Base-by-base conservation (phyloP, 2,888 invertebrate genomes). In the Aricia artaxerxes region DNA sequence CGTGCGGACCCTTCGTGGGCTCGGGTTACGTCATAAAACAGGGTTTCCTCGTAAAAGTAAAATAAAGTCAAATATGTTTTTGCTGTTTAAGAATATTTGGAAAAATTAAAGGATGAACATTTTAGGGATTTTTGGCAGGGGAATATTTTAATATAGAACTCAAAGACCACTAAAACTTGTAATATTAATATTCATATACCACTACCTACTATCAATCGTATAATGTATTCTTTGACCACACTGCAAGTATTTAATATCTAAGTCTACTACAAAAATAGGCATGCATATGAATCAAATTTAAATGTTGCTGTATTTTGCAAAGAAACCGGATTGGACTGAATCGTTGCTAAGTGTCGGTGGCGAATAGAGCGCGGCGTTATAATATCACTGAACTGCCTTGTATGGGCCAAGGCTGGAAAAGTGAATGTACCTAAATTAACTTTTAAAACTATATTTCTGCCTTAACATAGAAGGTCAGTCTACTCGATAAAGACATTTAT, bases 321-420 rank as follows among this genome's bases (percentile, higher is more conserved):
- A 82, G 80, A 83, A 88, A 88, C 88, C 87, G 87, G 88, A 88
- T 87, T 84, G 83, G 86, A 83, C 86, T 87, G 87, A 87, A 88
- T 87, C 86, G 85, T 84, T 84, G 86, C 88, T 89, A 89, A 89
- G 88, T 86, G 89, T 90, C 89, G 92, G 92, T 92, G 92, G 92
- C 85, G 87, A 90, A 89, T 89, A 89, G 86, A 85, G 83, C 86
- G 24, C 24, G 24, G 24, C 24, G 85, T 88, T 90, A 89, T 90
- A 91, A 92, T 91, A 92, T 90, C 89, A 92, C 91, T 91, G 89
- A 91, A 90, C 91, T 91, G 92, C 93, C 91, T 93, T 91, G 94
- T 90, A 88, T 91, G 90, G 92, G 91, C 91, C 93, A 93, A 94
- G 93, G 92, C 87, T 86, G 80, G 84, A 85, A 85, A 89, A 92